These are phyloP conservation scores for Ispidina picta DNA, from an alignment of 2,797 vertebrate species.

Conservation along the genomic window DNA sequence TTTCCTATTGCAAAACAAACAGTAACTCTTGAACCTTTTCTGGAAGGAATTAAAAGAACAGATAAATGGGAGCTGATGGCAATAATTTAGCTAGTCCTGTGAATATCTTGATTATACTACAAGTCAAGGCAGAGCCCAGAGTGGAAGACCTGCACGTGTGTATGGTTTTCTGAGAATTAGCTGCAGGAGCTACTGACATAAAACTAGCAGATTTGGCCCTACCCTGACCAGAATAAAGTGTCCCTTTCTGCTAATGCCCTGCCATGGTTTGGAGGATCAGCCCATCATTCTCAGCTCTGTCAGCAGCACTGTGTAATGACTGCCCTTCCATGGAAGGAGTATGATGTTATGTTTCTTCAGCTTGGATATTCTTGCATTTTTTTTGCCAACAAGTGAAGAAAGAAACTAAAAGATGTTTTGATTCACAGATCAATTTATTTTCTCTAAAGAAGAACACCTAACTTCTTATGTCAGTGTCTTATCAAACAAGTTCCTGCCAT, in stretches of 20 bases:
- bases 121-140: slow-evolving; percentile 33
- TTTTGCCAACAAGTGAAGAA: slow-evolving; percentile 48
- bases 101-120: slow-evolving; percentile 36
- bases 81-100: slow-evolving; percentile 15
- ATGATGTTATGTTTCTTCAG: not conserved
- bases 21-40: slow-evolving; percentile 19
- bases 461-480: slow-evolving; percentile 9
- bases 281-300: not conserved
- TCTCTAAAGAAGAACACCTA: not conserved
- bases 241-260: not conserved
- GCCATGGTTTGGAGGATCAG: not conserved
- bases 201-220: not conserved
- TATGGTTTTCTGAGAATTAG: not conserved
- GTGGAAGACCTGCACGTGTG: not conserved
- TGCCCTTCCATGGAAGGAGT: not conserved
- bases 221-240: rapidly evolving
- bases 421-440: slow-evolving; percentile 40
- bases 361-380: slow-evolving; percentile 22
- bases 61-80: slow-evolving; percentile 20
- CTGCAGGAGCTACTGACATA: not conserved
- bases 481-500: slow-evolving; percentile 34
- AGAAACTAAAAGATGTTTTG: slow-evolving; percentile 21
- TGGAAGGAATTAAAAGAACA: slow-evolving; percentile 50
- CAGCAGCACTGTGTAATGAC: rapidly evolving
- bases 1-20: slow-evolving; percentile 45